Evolutionary conservation across 2,113 vertebrate species (phyloP), one percentile per base, ranked within the genome.

Genomic region (Podarcis cretensis): DNA sequence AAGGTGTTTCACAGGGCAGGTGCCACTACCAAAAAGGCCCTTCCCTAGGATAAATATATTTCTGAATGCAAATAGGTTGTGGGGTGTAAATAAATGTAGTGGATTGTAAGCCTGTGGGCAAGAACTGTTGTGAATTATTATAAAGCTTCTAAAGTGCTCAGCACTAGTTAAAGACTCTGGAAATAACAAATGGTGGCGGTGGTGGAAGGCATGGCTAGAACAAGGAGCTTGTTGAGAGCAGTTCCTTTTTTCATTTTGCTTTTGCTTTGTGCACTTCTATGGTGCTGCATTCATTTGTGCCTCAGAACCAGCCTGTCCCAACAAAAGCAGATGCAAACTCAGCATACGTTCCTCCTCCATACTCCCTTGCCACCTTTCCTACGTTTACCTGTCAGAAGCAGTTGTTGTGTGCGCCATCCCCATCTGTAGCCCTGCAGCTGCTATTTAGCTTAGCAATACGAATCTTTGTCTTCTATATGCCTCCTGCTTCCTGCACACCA

Each of bases 341-440:
- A 76, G 71, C 57, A 66, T 66, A 0, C 0, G 0, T 84, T 87
- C 85, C 43, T 75, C 86, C 86, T 89, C 84, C 57, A 40, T 57
- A 40, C 59, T 74, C 57, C 88, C 30, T 81, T 81, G 73, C 80
- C 2, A 0, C 30, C 81, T 83, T 74, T 43, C 84, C 81, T 76
- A 63, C 59, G 21, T 84, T 86, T 68, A 48, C 43, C 81, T 90
- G 82, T 89, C 92, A 94, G 84, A 91, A 90, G 20, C 0, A 0
- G 23, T 81, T 92, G 85, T 40, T 92, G 85, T 40, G 32, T 84
- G 66, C 90, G 79, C 87, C 93, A 93, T 92, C 48, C 43, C 85
- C 88, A 91, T 88, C 74, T 92, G 87, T 20, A 92, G 85, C 89
- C 74, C 85, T 25, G 40, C 91, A 94, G 86, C 74, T 94, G 93